Evolutionary conservation across 2,113 vertebrate genomes (phyloP), one percentile per base, ranked within the genome.

Genomic region (Odontophorus gujanensis): DNA sequence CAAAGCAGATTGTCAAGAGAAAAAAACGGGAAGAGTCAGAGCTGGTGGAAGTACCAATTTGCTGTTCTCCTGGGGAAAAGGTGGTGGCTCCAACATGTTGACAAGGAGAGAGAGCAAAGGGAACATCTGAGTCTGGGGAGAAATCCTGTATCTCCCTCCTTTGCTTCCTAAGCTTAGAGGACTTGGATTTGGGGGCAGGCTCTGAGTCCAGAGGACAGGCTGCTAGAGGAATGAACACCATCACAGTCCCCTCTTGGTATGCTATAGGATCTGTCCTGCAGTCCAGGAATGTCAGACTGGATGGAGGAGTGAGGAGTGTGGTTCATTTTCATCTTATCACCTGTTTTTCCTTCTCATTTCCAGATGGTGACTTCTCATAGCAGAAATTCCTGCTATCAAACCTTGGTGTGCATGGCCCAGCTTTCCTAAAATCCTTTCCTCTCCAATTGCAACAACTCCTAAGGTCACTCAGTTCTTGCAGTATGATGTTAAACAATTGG

Each of bases 1-100:
- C 81, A 94, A 71, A 89, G 58, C 87, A 80, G 81, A 77, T 51
- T 88, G 81, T 89, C 77, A 76, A 88, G 75, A 93, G 18, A 16
- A 3, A 0, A 7, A 34, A 43, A 19, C 8, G 24, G 9, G 14
- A n/a, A 34, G 42, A 87, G 21, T 74, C 63, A 80, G 85, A 91
- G 17, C 32, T 85, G 30, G 28, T 76, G 58, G 42, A 28, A 85
- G 38, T 30, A 42, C 74, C 87, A 85, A 50, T 55, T 57, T 87
- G 53, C 63, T 74, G 30, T 62, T 86, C 53, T 92, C 36, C 58
- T 87, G 51, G 34, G 11, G 80, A 42, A 80, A 55, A 95, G 72
- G 67, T 91, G 50, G 77, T 92, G 55, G 38, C 77, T 93, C 67
- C 42, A 87, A 67, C 11, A 65, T 79, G 42, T 34, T 55, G 28